phyloP scores from a whole-genome alignment of 2,888 invertebrate species.

The Perdita meconis region DNA sequence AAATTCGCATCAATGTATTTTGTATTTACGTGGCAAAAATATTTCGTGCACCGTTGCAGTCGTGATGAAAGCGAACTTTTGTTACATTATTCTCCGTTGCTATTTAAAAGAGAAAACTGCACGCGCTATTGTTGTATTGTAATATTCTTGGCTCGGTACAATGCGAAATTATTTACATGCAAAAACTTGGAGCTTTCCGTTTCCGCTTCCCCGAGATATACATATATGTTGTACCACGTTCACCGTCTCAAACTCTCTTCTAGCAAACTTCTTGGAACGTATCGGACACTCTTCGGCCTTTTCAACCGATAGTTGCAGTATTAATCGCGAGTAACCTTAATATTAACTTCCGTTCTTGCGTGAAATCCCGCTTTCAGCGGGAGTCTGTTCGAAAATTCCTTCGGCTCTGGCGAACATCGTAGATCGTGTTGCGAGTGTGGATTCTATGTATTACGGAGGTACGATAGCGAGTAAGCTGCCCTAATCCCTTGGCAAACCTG shows the following conservation, averaged over 20 bases:
- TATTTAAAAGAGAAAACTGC: no score
- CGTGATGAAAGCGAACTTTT: background rate
- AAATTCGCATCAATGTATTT: background rate
- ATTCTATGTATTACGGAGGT: slow-evolving; percentile 60
- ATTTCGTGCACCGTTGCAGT: background rate
- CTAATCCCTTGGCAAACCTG: slow-evolving; percentile 66
- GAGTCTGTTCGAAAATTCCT: slow-evolving; percentile 47
- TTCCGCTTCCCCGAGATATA: no score
- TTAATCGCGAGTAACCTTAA: slow-evolving; percentile 11
- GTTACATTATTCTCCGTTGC: no score
- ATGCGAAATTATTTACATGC: no score
- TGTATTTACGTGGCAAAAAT: background rate
- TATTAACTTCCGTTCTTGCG: slow-evolving; percentile 33
- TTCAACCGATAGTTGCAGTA: slow-evolving; percentile 1
- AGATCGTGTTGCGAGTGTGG: slow-evolving; percentile 38
- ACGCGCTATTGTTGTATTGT: no score
- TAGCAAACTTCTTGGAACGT: background rate
- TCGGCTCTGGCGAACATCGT: slow-evolving; percentile 31
- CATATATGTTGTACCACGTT: no score
- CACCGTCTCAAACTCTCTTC: background rate
- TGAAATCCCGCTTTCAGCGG: slow-evolving; percentile 37
- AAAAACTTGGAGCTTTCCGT: no score
- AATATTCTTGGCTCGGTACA: no score
- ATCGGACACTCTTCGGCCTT: background rate
- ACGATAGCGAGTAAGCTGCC: slow-evolving; percentile 61